Evolutionary conservation across 1,140 invertebrate genomes (phyloP).

Genomic region (Drosophila bipectinata): DNA sequence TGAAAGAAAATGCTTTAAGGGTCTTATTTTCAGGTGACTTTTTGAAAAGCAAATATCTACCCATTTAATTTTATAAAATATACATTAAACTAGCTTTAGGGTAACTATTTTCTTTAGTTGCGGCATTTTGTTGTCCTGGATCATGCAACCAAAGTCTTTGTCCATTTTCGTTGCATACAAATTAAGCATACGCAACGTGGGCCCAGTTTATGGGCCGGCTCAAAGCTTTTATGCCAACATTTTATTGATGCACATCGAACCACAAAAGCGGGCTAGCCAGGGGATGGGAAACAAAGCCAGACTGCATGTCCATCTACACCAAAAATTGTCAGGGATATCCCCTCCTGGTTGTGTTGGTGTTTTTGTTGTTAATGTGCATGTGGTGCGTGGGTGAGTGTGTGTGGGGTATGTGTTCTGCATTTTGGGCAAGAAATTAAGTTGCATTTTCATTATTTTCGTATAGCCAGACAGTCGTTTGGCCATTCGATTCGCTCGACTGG

Average conservation of each 20-base stretch:
- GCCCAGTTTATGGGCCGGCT: constrained; percentile 39
- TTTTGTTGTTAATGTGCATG: constrained; percentile 29
- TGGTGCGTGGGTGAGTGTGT: constrained; percentile 16
- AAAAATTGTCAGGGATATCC: constrained; percentile 60
- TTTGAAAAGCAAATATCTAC: no score
- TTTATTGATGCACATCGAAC: constrained; percentile 65
- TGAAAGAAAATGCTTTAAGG: background rate
- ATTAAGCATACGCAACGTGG: constrained; percentile 66
- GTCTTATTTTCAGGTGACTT: background rate
- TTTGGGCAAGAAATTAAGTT: constrained; percentile 65
- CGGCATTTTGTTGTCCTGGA: background rate
- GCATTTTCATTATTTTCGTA: constrained; percentile 70
- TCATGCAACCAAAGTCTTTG: constrained; percentile 3
- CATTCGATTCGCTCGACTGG: constrained; percentile 67
- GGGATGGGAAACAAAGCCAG: constrained; percentile 7
- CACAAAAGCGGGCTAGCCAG: constrained; percentile 8
- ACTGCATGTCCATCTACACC: constrained; percentile 28
- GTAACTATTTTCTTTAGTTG: no score
- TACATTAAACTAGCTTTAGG: no score
- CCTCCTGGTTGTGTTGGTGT: constrained; percentile 27
- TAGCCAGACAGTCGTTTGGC: constrained; percentile 30
- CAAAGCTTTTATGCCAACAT: constrained; percentile 60
- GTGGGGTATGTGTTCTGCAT: constrained; percentile 38
- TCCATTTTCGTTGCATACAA: constrained; percentile 21
- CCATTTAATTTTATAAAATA: no score